These are phyloP conservation scores for Pinna nobilis DNA, from an alignment of 1,140 invertebrate species.

Conservation along the genomic window DNA sequence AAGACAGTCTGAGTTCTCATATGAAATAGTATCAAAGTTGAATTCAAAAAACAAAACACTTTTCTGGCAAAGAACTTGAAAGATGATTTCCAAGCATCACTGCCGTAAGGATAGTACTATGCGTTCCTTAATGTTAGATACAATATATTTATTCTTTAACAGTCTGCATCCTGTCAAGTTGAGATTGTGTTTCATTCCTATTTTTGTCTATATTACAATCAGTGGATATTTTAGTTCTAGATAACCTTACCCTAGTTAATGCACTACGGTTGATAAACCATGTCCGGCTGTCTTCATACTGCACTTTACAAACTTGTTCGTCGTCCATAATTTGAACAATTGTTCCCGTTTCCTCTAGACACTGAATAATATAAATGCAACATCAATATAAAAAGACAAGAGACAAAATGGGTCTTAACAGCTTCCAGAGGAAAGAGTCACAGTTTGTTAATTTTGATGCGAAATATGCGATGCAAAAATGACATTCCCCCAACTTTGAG, in stretches of 20 bases:
- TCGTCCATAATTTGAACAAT: constrained; percentile 37
- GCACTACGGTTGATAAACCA: constrained; percentile 46
- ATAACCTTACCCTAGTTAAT: constrained; percentile 44
- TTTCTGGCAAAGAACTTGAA: too few relatives aligned
- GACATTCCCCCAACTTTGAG: neutral
- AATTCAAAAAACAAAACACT: too few relatives aligned
- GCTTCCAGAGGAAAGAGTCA: neutral
- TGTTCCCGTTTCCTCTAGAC: constrained; percentile 46
- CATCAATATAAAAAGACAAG: neutral
- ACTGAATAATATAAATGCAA: constrained; percentile 35
- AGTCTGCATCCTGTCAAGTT: too few relatives aligned
- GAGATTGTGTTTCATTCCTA: too few relatives aligned
- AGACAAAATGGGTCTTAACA: neutral
- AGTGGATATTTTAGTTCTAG: too few relatives aligned
- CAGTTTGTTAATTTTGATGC: neutral
- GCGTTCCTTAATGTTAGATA: too few relatives aligned
- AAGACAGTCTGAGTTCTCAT: too few relatives aligned
- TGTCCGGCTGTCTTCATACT: constrained; percentile 47
- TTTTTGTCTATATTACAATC: too few relatives aligned
- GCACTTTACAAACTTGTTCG: constrained; percentile 38
- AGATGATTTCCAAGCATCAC: too few relatives aligned
- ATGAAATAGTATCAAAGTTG: too few relatives aligned
- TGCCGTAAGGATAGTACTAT: too few relatives aligned
- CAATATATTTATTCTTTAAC: too few relatives aligned
- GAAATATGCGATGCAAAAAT: neutral